phyloP scores from a whole-genome alignment of 2,888 invertebrate genomes.

The Lagria hirta region DNA sequence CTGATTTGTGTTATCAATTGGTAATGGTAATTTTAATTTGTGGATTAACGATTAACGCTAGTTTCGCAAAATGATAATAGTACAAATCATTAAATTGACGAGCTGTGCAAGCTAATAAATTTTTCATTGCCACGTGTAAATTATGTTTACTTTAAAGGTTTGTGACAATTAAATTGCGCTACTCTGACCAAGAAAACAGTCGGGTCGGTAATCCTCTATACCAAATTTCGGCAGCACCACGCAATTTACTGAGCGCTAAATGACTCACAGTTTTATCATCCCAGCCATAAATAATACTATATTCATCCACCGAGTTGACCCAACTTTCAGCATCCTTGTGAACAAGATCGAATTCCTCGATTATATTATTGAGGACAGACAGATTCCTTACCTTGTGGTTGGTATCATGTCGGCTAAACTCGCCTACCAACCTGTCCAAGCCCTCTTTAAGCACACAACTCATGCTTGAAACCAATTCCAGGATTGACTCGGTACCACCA shows the following conservation, averaged over 20 bases:
- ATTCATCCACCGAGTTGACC: conserved; percentile 24
- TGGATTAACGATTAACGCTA: conserved; percentile 16
- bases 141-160: conserved; percentile 14
- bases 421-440: neutral
- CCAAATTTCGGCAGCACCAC: conserved; percentile 21
- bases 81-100: conserved; percentile 3
- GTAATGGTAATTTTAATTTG: conserved; percentile 14
- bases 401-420: neutral
- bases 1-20: neutral
- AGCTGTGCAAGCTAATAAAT: conserved; percentile 7
- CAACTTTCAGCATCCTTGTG: conserved; percentile 8
- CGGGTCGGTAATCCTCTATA: conserved; percentile 20
- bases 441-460: neutral
- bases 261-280: conserved; percentile 15
- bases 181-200: conserved; percentile 18
- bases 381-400: neutral
- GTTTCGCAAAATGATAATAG: conserved; percentile 13
- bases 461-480: neutral
- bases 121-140: conserved; percentile 10
- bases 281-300: conserved; percentile 9
- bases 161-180: conserved; percentile 9
- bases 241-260: conserved; percentile 16
- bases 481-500: no score
- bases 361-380: conserved; percentile 8
- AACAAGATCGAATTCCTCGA: conserved; percentile 16